These are phyloP conservation scores for Akabosia matsudoensis DNA, from an alignment of 1,140 invertebrate species.

Conservation along the genomic window DNA sequence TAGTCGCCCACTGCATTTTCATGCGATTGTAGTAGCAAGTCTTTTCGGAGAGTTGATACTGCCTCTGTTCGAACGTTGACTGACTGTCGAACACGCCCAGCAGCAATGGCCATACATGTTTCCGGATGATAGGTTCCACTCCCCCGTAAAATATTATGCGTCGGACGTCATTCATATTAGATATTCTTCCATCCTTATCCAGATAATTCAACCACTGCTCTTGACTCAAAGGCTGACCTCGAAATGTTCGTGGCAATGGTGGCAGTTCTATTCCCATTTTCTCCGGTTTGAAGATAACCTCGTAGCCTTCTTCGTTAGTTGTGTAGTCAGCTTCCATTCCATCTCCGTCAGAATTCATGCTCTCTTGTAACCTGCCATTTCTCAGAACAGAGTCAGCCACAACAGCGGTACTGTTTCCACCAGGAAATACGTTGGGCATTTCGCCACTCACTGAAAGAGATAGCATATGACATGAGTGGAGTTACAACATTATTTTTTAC, in stretches of 20 bases:
- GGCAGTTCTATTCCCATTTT: conserved; percentile 50
- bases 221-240: conserved; percentile 59
- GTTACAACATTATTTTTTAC: neutral
- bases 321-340: conserved; percentile 38
- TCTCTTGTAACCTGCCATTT: neutral
- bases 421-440: conserved; percentile 27
- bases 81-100: conserved; percentile 85
- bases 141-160: conserved; percentile 84
- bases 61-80: conserved; percentile 68
- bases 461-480: too few species aligned
- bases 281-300: conserved; percentile 60
- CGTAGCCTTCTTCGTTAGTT: conserved; percentile 56
- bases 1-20: conserved; percentile 94
- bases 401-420: neutral
- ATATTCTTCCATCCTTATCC: conserved; percentile 71
- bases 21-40: conserved; percentile 88
- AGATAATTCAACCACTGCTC: conserved; percentile 75
- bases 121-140: conserved; percentile 65
- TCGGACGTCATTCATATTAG: conserved; percentile 65
- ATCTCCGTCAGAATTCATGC: conserved; percentile 7
- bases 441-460: conserved; percentile 29
- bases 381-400: conserved; percentile 16
- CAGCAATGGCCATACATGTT: conserved; percentile 92
- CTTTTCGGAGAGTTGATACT: conserved; percentile 65
- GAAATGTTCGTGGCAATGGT: conserved; percentile 51